Conservation (phyloP, 2,888 invertebrate species). For the Hydropsyche betteni region DNA sequence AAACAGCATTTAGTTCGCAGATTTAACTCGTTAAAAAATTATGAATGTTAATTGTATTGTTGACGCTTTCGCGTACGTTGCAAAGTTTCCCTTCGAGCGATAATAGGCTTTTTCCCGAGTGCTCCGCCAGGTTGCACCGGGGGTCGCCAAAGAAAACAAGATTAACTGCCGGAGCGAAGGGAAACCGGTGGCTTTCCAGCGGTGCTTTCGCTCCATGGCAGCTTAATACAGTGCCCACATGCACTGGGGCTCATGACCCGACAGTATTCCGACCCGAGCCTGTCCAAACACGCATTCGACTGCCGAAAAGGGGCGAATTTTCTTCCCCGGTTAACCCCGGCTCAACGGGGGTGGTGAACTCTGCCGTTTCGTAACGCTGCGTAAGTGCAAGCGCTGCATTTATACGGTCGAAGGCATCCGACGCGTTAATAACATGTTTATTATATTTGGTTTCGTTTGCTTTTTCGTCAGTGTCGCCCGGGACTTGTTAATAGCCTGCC, state of each 20-base stretch:
- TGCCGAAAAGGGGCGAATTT: constrained; percentile 44
- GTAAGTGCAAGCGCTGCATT: constrained; percentile 40
- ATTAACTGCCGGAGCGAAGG: constrained; percentile 1
- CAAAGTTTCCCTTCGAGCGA: not conserved
- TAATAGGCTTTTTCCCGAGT: not conserved
- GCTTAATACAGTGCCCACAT: constrained; percentile 32
- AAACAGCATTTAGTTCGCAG: no score
- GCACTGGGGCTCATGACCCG: constrained; percentile 13
- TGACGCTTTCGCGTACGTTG: not conserved
- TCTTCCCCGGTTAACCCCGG: constrained; percentile 48
- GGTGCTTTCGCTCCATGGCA: constrained; percentile 3
- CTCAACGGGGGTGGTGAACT: constrained; percentile 34
- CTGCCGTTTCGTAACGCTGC: constrained; percentile 44
- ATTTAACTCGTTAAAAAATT: not conserved
- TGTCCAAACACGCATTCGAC: constrained; percentile 34
- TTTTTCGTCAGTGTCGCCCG: constrained; percentile 6
- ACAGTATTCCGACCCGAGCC: not conserved
- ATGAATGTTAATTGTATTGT: not conserved
- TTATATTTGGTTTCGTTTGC: no score
- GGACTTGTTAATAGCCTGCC: constrained; percentile 22
- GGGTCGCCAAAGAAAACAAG: constrained; percentile 24
- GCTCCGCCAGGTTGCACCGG: not conserved
- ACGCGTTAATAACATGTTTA: no score
- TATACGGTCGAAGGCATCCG: no score
- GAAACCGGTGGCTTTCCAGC: constrained; percentile 4